phyloP scores from a whole-genome alignment of 2,888 invertebrate species.

The Erebia epiphron region DNA sequence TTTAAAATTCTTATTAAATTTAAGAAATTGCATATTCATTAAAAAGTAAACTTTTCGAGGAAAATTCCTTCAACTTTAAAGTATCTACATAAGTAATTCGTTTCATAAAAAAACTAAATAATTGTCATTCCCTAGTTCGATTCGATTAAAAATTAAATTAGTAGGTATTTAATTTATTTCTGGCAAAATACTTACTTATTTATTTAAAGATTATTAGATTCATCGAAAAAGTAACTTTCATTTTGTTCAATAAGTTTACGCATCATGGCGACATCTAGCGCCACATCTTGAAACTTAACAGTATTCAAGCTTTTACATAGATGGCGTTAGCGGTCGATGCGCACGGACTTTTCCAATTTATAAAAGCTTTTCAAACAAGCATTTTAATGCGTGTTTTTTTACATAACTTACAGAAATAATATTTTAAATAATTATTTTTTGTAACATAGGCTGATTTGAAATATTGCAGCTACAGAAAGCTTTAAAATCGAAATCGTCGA shows the following conservation, averaged over 20 bases:
- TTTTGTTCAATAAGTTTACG: background rate
- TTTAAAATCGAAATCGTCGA: background rate
- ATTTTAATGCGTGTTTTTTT: background rate
- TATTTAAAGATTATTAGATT: too few species aligned
- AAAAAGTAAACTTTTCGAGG: too few species aligned
- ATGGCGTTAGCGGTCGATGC: slow-evolving; percentile 35
- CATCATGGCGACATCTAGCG: slow-evolving; percentile 35
- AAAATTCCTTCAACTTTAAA: too few species aligned
- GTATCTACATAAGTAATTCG: too few species aligned
- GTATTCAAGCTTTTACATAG: slow-evolving; percentile 24
- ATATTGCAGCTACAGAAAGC: background rate
- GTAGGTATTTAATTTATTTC: background rate
- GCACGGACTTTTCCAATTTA: slow-evolving; percentile 20
- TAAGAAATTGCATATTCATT: too few species aligned
- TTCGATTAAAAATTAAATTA: too few species aligned
- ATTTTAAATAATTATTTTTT: background rate
- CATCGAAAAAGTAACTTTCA: too few species aligned
- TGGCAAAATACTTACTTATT: background rate
- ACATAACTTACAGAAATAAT: background rate
- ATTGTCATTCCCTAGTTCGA: too few species aligned
- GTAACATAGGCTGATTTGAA: background rate
- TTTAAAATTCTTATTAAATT: too few species aligned
- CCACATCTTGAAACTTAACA: slow-evolving; percentile 14
- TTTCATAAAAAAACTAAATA: too few species aligned
- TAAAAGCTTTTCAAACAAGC: background rate